Evolutionary conservation across 2,888 invertebrate species (phyloP), one percentile per base, ranked within the genome.

Genomic region (Oscheius onirici): DNA sequence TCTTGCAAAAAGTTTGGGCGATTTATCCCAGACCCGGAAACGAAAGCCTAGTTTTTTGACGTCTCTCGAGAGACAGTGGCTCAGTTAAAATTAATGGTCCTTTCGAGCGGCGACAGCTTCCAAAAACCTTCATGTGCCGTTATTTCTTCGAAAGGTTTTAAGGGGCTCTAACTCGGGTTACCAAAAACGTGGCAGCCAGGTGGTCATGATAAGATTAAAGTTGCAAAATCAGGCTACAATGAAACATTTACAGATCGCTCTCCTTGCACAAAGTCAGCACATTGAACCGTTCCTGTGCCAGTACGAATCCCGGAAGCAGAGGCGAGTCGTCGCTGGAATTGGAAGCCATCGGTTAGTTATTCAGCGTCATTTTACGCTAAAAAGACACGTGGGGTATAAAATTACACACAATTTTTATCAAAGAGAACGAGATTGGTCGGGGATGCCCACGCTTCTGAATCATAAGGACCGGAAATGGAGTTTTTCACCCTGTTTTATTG

Each of bases 241-340:
- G 17, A 52, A 26, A 24, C 55, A 60, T 52, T 75, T 84, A 75
- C 74, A 84, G 84, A 66, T 79, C 83, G 10, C 76, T 84, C 34
- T 83, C 83, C 17, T 79, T 84, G 43, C 77, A 84, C 75, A 84
- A 84, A 65, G 82, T 83, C 2, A 77, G 77, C 24, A 83, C 81
- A n/a, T 75, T 83, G 60, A 82, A 82, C 65, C 73, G 82, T 11
- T 79, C 80, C n/a, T 66, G 66, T 26, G 80, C 80, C 26, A 76
- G 78, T 15, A 80, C 77, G 3, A 77, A 77, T 46, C 75, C 72
- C 24, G 72, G 73, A 22, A 67, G 80, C 22, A 67, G 78, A 20
- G 71, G 77, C n/a, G 77, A 80, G 46, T 78, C 79, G 11, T 78
- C 83, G 0, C 72, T 86, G n/a, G 86, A 86, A 69, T 65, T 86